Percentiles rank a stretch among this genome's conserved stretches.
Conservation (phyloP, 2,888 invertebrate genomes). For the Lasioglossum pauxillum region DNA sequence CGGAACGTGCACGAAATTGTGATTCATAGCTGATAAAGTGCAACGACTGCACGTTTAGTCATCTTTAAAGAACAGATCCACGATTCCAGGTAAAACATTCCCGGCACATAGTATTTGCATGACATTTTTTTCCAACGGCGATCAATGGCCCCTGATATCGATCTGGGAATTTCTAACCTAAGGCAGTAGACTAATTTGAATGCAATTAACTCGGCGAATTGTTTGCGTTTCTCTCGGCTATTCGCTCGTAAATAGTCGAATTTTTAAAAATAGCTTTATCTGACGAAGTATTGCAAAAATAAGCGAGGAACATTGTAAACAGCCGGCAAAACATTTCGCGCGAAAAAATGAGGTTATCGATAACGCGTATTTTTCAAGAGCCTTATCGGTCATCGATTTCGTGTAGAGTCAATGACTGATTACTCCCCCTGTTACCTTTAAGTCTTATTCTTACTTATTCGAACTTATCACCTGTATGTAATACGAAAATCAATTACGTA, state of each 20-base stretch:
- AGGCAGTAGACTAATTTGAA: neutral
- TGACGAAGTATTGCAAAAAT: neutral
- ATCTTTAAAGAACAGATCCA: neutral
- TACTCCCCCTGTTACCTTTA: neutral
- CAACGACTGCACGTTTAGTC: neutral
- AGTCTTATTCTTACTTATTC: neutral
- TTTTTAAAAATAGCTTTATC: neutral
- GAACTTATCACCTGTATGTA: neutral
- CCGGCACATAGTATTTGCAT: neutral
- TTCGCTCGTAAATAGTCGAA: neutral
- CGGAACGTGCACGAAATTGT: constrained; percentile 25
- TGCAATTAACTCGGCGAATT: no score
- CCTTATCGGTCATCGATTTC: constrained; percentile 9
- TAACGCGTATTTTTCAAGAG: neutral
- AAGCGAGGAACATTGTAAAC: neutral
- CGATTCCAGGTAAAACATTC: constrained; percentile 29
- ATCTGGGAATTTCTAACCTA: constrained; percentile 44
- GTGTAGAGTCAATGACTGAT: constrained; percentile 14
- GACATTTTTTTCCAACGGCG: neutral
- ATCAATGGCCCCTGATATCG: constrained; percentile 16
- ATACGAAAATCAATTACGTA: neutral
- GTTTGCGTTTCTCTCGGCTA: no score
- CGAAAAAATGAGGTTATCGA: constrained; percentile 15
- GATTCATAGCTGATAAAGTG: constrained; percentile 12
- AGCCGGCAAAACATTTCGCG: neutral